Conservation (phyloP, 2,113 vertebrate species). For the Entelurus aequoreus region DNA sequence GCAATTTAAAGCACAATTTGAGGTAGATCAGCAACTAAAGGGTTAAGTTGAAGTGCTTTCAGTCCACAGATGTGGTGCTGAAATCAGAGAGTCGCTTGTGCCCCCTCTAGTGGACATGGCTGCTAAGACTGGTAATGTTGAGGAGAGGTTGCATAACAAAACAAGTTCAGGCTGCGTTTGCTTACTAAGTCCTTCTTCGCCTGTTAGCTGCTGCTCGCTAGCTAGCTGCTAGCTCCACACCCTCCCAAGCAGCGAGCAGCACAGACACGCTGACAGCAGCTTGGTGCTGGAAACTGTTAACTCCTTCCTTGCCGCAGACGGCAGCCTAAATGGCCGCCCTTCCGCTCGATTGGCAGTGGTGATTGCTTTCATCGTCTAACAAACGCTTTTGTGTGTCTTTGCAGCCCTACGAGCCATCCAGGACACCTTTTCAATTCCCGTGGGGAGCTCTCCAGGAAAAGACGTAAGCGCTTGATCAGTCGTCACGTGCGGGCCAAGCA, state of each 20-base stretch:
- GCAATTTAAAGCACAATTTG: background rate
- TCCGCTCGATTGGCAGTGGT: constrained; percentile 1
- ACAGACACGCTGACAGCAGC: constrained; percentile 16
- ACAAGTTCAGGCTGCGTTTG: constrained; percentile 5
- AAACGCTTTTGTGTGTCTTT: constrained; percentile 9
- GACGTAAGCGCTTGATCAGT: background rate
- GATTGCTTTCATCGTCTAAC: constrained; percentile 2
- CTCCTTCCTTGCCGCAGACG: constrained; percentile 42
- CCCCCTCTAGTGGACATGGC: constrained; percentile 45
- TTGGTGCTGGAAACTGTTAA: constrained; percentile 63
- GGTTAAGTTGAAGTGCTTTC: constrained; percentile 52
- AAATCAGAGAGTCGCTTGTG: constrained; percentile 33
- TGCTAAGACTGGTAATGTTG: background rate
- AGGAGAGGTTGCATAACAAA: constrained; percentile 14
- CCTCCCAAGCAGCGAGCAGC: constrained; percentile 46
- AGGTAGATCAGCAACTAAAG: constrained; percentile 35
- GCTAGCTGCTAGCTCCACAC: background rate
- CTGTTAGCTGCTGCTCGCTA: background rate
- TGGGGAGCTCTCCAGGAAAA: constrained; percentile 7
- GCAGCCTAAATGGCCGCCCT: constrained; percentile 6
- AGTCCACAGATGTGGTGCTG: constrained; percentile 55
- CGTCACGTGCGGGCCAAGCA: background rate
- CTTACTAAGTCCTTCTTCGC: background rate
- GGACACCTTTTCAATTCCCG: background rate
- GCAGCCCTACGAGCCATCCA: background rate